phyloP scores from a whole-genome alignment of 2,113 vertebrate genomes.

The Rhizomys pruinosus region DNA sequence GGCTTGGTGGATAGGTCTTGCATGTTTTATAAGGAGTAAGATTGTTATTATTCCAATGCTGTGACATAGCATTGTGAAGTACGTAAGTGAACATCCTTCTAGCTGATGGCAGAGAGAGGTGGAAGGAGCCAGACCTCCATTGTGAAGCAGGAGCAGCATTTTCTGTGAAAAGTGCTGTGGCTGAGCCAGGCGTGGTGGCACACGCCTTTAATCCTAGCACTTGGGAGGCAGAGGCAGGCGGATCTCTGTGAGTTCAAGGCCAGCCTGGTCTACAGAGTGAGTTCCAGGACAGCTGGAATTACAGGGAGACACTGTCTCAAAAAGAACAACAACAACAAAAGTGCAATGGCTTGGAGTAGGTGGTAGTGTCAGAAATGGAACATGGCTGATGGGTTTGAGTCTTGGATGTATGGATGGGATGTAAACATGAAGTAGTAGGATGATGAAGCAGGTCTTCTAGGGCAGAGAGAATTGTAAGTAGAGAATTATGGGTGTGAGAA shows the following conservation, averaged over 20 bases:
- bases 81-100: not conserved
- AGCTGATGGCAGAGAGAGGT: not conserved
- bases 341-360: too few species aligned
- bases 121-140: too few species aligned
- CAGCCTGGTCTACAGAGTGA: too few species aligned
- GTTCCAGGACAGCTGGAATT: too few species aligned
- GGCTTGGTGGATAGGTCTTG: not conserved
- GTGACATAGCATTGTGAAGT: not conserved
- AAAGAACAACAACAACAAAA: too few species aligned
- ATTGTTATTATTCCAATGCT: not conserved
- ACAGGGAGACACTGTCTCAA: too few species aligned
- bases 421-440: not conserved
- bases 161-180: accelerated
- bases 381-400: not conserved
- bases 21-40: not conserved
- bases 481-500: not conserved
- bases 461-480: too few species aligned
- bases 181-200: too few species aligned
- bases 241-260: too few species aligned
- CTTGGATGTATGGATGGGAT: not conserved
- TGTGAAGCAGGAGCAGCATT: not conserved
- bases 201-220: too few species aligned
- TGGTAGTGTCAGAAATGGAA: not conserved
- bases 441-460: not conserved
- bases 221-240: too few species aligned